phyloP scores from a whole-genome alignment of 30 jellyfish, hydroid and myxozoan genomes.

The Pelagia noctiluca region DNA sequence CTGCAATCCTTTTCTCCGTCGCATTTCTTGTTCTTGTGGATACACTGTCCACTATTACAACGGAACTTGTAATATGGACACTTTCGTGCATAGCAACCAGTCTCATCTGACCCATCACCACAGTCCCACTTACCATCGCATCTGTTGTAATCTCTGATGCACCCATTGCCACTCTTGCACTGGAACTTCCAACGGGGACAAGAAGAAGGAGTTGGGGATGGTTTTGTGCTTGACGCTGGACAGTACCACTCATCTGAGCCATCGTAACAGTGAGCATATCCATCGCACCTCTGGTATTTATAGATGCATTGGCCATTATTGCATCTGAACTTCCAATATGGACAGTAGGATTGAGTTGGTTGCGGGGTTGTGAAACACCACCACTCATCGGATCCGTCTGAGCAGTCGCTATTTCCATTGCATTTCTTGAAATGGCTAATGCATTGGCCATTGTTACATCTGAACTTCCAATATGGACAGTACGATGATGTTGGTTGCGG shows the following conservation, averaged over 20 bases:
- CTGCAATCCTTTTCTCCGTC: slow-evolving; percentile 23
- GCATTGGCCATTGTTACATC: slow-evolving; percentile 39
- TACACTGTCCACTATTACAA: slow-evolving; percentile 26
- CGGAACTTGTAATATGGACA: slow-evolving; percentile 38
- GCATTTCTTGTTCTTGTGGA: slow-evolving; percentile 10
- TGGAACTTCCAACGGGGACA: slow-evolving; percentile 41
- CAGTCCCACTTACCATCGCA: slow-evolving; percentile 24
- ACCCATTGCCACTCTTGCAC: neutral
- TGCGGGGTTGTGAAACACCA: slow-evolving; percentile 27
- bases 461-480: slow-evolving; percentile 46
- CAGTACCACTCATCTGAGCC: slow-evolving; percentile 45
- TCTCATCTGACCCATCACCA: slow-evolving; percentile 36
- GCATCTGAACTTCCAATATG: slow-evolving; percentile 45
- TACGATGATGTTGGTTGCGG: slow-evolving; percentile 42
- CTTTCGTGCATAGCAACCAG: slow-evolving; percentile 2
- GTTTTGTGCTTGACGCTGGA: slow-evolving; percentile 19
- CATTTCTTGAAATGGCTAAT: neutral
- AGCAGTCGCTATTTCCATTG: slow-evolving; percentile 12
- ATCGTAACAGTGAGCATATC: slow-evolving; percentile 8
- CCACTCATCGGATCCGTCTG: slow-evolving; percentile 60
- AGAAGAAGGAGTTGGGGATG: slow-evolving; percentile 35
- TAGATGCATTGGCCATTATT: slow-evolving; percentile 18
- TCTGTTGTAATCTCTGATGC: slow-evolving; percentile 1
- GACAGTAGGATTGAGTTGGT: slow-evolving; percentile 43
- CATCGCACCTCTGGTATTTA: slow-evolving; percentile 9